Base-by-base conservation (phyloP, 2,113 vertebrate genomes). In the Colistium nudipinnis region DNA sequence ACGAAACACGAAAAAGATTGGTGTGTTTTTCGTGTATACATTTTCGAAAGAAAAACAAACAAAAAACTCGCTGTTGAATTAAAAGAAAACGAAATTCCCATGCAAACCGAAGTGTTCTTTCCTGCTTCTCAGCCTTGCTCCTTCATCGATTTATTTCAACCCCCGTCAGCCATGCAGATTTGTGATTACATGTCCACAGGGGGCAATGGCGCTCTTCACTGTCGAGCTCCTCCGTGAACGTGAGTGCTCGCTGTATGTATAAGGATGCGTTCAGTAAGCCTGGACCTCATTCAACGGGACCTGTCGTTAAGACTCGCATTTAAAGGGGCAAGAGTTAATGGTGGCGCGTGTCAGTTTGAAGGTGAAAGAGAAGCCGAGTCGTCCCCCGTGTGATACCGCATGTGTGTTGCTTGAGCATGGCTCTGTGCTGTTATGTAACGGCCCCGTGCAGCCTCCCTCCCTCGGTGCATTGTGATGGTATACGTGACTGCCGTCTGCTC, bases 131-230 rank as follows among this genome's bases (percentile, higher is more conserved):
- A 0, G 19, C 43, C 44, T 62, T 19, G 4, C 6, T 25, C 28
- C 3, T 51, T 10, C 4, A 57, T 83, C 0, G n/a, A 54, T 67
- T 66, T 45, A n/a, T 24, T 44, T 36, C 1, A 35, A 54, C 43
- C 22, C 4, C 2, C 2, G 16, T 1, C 39, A 35, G 1, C 24
- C 30, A 28, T 12, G 1, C 11, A 12, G 38, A 28, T 20, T 30
- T 72, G 3, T 51, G 28, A 28, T 53, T 44, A 35, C 31, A 33
- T 61, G 77, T 81, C 90, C 80, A 84, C 80, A 85, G 74, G 83
- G 86, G 84, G 84, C 90, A 83, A 52, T 35, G 74, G 64, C 49
- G 76, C 19, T 74, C 78, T 77, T 43, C 13, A 48, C 62, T 49
- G 25, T 4, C 25, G 49, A 62, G 13, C 22, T 12, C 1, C 14